Evolutionary conservation across 2,113 vertebrate genomes (phyloP).

Genomic region (Psephotus haematonotus): DNA sequence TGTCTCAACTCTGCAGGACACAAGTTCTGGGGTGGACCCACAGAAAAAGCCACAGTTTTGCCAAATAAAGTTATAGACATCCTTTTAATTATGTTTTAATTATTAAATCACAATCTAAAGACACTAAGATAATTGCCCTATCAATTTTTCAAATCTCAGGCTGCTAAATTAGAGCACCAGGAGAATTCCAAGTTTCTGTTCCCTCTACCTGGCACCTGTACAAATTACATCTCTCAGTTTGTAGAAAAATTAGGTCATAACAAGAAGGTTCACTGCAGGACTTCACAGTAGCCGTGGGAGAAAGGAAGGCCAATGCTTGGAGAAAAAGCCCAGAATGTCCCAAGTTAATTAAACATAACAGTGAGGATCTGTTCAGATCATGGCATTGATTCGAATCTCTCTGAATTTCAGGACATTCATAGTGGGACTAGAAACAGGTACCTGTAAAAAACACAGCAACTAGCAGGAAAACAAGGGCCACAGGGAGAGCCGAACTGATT

Average conservation of each 20-base stretch:
- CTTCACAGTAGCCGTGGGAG: slow-evolving; percentile 29
- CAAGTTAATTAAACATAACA: background rate
- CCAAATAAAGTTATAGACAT: background rate
- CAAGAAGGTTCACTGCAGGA: slow-evolving; percentile 11
- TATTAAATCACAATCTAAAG: background rate
- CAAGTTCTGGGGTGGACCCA: background rate
- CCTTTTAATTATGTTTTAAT: background rate
- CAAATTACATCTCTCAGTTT: slow-evolving; percentile 37
- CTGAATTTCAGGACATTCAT: background rate
- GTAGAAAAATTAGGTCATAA: slow-evolving; percentile 40
- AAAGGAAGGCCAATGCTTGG: slow-evolving; percentile 21
- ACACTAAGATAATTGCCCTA: background rate
- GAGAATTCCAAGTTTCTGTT: background rate
- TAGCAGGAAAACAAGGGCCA: background rate
- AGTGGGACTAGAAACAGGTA: background rate
- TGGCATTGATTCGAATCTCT: background rate
- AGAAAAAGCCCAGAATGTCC: background rate
- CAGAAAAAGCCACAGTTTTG: background rate
- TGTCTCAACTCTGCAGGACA: background rate
- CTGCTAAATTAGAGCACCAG: slow-evolving; percentile 6
- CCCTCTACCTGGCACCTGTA: slow-evolving; percentile 11
- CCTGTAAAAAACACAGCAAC: background rate
- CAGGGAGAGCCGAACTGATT: background rate
- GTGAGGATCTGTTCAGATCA: slow-evolving; percentile 9
- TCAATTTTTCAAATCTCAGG: slow-evolving; percentile 2